Base-by-base conservation (phyloP, 2,113 vertebrate species). In the Tangachromis dhanisi region DNA sequence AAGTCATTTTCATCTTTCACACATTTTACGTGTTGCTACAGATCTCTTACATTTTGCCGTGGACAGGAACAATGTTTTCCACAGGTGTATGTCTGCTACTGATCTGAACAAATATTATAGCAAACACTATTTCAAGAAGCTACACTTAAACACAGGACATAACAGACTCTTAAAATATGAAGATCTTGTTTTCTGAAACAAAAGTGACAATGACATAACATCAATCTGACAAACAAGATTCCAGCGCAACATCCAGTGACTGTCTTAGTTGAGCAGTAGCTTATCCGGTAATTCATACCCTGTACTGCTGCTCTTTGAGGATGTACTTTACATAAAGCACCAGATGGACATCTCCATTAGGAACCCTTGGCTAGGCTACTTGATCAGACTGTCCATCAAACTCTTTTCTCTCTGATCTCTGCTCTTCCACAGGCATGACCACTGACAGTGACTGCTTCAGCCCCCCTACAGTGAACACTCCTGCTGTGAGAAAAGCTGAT, bases 301-400 rank as follows among this genome's bases (percentile, higher is more conserved):
- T 73, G 33, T 63, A 29, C 55, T 88, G 84, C 85, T 92, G 76
- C 79, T 84, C 57, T 92, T 86, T 83, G 51, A 68, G 31, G 33
- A 57, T 87, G 66, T 21, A 13, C 66, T 90, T 93, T 90, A 91
- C 89, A 94, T 94, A 85, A 86, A 86, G 82, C 82, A 85, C 76
- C 92, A 94, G 89, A 94, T 93, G 93, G 93, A 94, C 90, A 89
- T 92, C 92, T 94, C 84, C 88, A 92, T 94, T 91, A 93, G 79
- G 57, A 90, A 71, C 83, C 90, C 71, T 89, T 90, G 83, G 79
- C 89, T 92, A 78, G 73, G 83, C 33, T 80, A 66, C 92, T 93
- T 93, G 54, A 84, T 92, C 93, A 90, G 40, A 68, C 87, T 95
- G 93, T 93, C 94, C 45, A 91, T 96, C 93, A 96, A 93, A 86